These are phyloP conservation scores for Athripsodes cinereus DNA, from an alignment of 2,888 invertebrate genomes.

Conservation along the genomic window DNA sequence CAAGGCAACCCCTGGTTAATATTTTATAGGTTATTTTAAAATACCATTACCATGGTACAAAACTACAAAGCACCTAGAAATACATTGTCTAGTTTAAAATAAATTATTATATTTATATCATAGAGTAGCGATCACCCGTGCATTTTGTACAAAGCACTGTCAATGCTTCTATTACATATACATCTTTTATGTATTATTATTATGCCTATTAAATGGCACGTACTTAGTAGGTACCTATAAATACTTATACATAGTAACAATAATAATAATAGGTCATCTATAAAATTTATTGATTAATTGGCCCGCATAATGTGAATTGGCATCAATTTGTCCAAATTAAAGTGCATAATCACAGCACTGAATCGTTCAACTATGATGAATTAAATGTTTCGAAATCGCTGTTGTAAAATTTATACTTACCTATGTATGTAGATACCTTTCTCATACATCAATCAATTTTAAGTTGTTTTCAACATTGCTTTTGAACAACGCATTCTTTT, in stretches of 20 bases:
- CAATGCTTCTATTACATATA: too few relatives aligned
- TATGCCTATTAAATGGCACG: neutral
- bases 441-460: too few relatives aligned
- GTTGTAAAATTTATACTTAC: too few relatives aligned
- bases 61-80: neutral
- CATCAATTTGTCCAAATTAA: conserved; percentile 22
- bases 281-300: conserved; percentile 20
- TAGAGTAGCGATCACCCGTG: too few relatives aligned
- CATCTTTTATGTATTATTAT: too few relatives aligned
- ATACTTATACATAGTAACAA: neutral
- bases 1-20: neutral
- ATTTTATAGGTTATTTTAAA: neutral
- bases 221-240: neutral
- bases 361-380: neutral
- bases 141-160: too few relatives aligned
- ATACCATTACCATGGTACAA: neutral
- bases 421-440: too few relatives aligned
- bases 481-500: too few relatives aligned
- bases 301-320: conserved; percentile 21
- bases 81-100: too few relatives aligned
- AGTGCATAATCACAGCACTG: conserved; percentile 14
- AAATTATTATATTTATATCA: too few relatives aligned
- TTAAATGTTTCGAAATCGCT: neutral
- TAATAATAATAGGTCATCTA: conserved; percentile 2
- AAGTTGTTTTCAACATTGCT: too few relatives aligned